These are phyloP conservation scores for Scotopteryx bipunctaria DNA, from an alignment of 2,888 invertebrate genomes.

Conservation along the genomic window DNA sequence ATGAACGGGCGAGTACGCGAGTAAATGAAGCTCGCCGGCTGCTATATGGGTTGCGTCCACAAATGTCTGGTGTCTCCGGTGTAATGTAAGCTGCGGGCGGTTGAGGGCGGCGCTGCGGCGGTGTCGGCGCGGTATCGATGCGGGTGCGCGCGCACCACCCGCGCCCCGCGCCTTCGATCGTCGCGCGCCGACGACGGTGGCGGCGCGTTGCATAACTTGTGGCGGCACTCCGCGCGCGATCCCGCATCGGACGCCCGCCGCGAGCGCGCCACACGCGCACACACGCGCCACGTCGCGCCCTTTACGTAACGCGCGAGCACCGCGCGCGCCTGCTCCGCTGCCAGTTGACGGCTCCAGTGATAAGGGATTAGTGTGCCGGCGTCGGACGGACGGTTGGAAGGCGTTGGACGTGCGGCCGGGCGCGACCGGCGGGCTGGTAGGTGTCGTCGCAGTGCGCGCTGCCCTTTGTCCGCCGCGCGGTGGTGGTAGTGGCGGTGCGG, in stretches of 20 bases:
- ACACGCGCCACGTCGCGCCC: constrained; percentile 73
- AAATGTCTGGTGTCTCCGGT: constrained; percentile 45
- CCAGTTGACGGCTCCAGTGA: constrained; percentile 62
- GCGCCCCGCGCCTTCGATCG: constrained; percentile 73
- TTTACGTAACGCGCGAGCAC: constrained; percentile 80
- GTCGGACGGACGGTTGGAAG: constrained; percentile 49
- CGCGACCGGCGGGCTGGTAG: constrained; percentile 70
- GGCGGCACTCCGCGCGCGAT: constrained; percentile 81
- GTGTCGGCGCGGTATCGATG: constrained; percentile 58
- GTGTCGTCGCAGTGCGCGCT: constrained; percentile 68
- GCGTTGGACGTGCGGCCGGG: constrained; percentile 51
- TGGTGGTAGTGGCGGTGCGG: constrained; percentile 54
- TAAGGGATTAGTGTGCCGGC: constrained; percentile 61
- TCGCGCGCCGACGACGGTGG: constrained; percentile 68
- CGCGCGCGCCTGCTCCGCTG: constrained; percentile 53
- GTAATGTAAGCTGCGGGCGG: constrained; percentile 58
- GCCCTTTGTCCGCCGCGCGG: constrained; percentile 68
- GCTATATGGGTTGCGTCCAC: constrained; percentile 43
- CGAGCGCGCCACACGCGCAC: constrained; percentile 72
- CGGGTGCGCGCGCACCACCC: constrained; percentile 71
- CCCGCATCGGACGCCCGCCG: constrained; percentile 78
- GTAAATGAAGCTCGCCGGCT: constrained; percentile 36
- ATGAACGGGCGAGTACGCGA: constrained; percentile 26
- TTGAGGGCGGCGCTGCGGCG: constrained; percentile 44
- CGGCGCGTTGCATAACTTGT: constrained; percentile 81